Percentiles rank a stretch among this genome's conserved stretches.
These are phyloP conservation scores for Drosophila grimshawi DNA, from an alignment of 1,140 invertebrate genomes.

Conservation along the genomic window DNA sequence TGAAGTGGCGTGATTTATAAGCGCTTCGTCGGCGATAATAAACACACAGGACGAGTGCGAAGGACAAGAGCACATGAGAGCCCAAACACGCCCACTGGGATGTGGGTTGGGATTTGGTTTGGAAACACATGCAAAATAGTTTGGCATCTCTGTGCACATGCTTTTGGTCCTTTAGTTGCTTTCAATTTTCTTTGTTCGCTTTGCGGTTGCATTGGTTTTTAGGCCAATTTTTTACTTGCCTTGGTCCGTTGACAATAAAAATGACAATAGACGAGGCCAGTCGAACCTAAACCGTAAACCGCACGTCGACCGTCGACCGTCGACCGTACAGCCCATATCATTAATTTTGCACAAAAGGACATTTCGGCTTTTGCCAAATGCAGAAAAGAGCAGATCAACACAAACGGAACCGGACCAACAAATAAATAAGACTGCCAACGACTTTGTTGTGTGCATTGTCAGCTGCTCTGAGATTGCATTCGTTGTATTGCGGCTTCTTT, in stretches of 20 bases:
- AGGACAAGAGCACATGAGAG: neutral
- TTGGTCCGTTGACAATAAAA: slow-evolving; percentile 71
- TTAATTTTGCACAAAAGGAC: slow-evolving; percentile 75
- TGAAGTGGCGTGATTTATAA: slow-evolving; percentile 78
- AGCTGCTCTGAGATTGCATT: slow-evolving; percentile 36
- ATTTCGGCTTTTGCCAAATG: slow-evolving; percentile 69
- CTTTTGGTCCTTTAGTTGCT: slow-evolving; percentile 24
- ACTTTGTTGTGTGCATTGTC: slow-evolving; percentile 72
- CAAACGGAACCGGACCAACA: slow-evolving; percentile 47
- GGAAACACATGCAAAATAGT: slow-evolving; percentile 70
- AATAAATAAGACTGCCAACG: slow-evolving; percentile 70
- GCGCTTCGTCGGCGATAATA: slow-evolving; percentile 76
- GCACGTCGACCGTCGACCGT: slow-evolving; percentile 25
- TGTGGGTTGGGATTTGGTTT: neutral
- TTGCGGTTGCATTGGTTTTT: slow-evolving; percentile 55
- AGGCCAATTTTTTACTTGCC: slow-evolving; percentile 64
- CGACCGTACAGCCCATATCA: slow-evolving; percentile 57
- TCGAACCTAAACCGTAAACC: slow-evolving; percentile 16
- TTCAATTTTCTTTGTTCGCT: slow-evolving; percentile 75
- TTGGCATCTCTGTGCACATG: slow-evolving; percentile 36
- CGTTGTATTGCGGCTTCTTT: slow-evolving; percentile 14
- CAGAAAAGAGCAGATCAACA: slow-evolving; percentile 47
- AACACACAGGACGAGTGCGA: slow-evolving; percentile 39
- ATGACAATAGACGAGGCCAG: slow-evolving; percentile 63
- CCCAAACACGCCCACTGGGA: slow-evolving; percentile 32